Base-by-base conservation (phyloP, 2,113 vertebrate genomes). In the Otus sunia region DNA sequence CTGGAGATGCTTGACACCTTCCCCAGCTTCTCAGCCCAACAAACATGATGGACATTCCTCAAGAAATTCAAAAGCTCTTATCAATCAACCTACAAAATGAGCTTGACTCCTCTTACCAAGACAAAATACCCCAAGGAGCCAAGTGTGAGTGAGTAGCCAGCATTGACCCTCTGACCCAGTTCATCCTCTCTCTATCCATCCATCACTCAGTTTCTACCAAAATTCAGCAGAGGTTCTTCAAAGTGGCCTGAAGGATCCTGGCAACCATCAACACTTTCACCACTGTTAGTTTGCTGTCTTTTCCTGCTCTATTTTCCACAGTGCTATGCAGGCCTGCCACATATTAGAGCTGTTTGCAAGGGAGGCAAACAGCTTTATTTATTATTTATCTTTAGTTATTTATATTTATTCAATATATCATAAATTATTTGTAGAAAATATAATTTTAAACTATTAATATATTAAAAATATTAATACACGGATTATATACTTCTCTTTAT, bases 121-220 rank as follows among this genome's bases (percentile, higher is more conserved):
- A 74, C 37, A 78, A 68, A 78, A 30, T 20, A 41, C 12, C 1
- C 2, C 37, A 62, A 50, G 39, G n/a, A 81, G 26, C 22, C 60
- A 50, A n/a, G 0, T 64, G 45, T 34, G 63, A 63, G 16, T 30
- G 34, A 29, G 36, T 39, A 81, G 45, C 59, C 88, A 60, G 5
- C 0, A 0, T 1, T n/a, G 34, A 53, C 43, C 30, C 34, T 58
- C 50, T 1, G 6, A 66, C 18, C 5, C 1, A 3, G 26, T 21
- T 62, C 73, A 69, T 45, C 16, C 55, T 64, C 41, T 26, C 45
- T 30, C 27, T 5, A 34, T 25, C 52, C 36, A 11, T 34, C 6
- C 11, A 66, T 30, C 50, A 11, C 16, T 53, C 55, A 20, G 17
- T 66, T 94, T 59, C 68, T 49, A 75, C 41, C 52, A 53, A 29